Base-by-base conservation (phyloP, 2,113 vertebrate species). In the Gallinago jamesoni region DNA sequence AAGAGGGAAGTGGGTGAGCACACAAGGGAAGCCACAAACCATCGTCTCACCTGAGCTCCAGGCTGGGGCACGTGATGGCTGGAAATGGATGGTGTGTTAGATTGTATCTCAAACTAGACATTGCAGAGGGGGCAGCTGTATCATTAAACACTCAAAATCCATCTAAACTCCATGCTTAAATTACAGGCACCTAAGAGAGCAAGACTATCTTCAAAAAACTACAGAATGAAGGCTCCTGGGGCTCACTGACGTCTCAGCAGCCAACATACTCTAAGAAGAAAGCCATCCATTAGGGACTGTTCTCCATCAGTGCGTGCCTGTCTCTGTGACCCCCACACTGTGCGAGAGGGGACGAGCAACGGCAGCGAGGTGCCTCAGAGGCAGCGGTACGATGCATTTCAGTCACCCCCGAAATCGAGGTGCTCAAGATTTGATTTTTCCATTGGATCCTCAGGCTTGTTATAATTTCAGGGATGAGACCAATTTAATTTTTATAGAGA, bases 401-500 rank as follows among this genome's bases (percentile, higher is more conserved):
- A 41, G 43, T 14, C 16, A 55, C 28, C 77, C 35, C 77, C 80
- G 57, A 66, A 94, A 89, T 24, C 0, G 7, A 96, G 89, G 74
- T 84, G 57, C 77, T 87, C 59, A 57, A 89, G 74, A 73, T 82
- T 81, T 89, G 86, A 94, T 92, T 83, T 95, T 95, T 92, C 63
- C 39, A 22, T 33, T 84, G 80, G 69, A 84, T 94, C 76, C 90
- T 93, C 79, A 4, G 90, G 95, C 90, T 84, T 92, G 69, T 87
- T 77, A 41, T 92, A 94, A 95, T 95, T 95, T 94, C 84, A 94
- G 90, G 70, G 86, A 91, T 84, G 92, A 95, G 95, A 91, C 80
- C 89, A 91, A 96, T 96, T 93, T 94, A 82, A 89, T 91, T 97
- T 95, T 95, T 96, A 96, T 84, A 87, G 93, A 91, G 69, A 94